Evolutionary conservation across 2,888 invertebrate genomes (phyloP), one percentile per base, ranked within the genome.

Genomic region (Drosophila birchii): DNA sequence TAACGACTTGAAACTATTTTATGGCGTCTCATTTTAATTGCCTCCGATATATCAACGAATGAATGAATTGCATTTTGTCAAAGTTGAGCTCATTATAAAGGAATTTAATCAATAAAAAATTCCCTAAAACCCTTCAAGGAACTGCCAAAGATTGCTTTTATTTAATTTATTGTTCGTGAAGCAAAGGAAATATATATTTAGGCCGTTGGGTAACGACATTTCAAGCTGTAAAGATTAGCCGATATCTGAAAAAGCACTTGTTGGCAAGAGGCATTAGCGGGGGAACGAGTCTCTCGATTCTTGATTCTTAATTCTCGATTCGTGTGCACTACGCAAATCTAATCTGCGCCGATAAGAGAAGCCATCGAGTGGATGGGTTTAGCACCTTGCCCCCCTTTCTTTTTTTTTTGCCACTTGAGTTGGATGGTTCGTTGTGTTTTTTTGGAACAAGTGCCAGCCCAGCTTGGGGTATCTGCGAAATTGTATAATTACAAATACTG

Each of bases 151-250:
- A 49, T 12, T 26, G 20, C n/a, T 32, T 34, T 32, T 57, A 26
- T 34, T 61, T 23, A 58, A 58, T 34, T 41, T 43, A 43, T 34
- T 11, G 23, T 32, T 26, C 29, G 5, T 12, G 9, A 32, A 23
- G 32, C 34, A 1, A 26, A 26, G 23, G 2, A 2, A 16, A 26
- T 26, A 8, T 26, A 55, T 47, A 69, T 47, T 41, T 55, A 36
- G 67, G 55, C 67, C 69, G 72, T 71, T 51, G 43, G 26, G 51
- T 58, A 58, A 69, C 51, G 20, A 69, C 51, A n/a, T 49, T 49
- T 38, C 20, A 18, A 11, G 72, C 26, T 32, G 39, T 59, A 69
- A 69, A 71, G 59, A 69, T 71, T 70, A 58, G 43, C 44, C 29
- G 20, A 20, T 59, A 53, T 41, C 72, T 59, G 39, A 38, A 43